A percentile compares a stretch with the other conserved stretches of the same genome.
Evolutionary conservation across 2,113 vertebrate species (phyloP).

Genomic region (Pelodiscus sinensis): DNA sequence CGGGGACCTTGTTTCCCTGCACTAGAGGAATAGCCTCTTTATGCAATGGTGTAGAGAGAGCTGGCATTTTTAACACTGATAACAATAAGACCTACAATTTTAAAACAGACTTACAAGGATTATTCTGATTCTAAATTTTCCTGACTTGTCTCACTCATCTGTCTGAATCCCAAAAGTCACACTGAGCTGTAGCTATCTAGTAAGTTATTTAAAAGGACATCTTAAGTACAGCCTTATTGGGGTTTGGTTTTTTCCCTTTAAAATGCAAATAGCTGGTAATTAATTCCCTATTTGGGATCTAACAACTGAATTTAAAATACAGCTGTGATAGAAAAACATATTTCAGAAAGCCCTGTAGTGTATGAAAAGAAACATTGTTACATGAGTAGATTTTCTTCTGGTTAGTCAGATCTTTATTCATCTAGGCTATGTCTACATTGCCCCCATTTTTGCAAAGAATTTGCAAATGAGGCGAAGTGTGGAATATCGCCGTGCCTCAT

Average conservation of each 20-base stretch:
- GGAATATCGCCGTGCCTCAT: no score
- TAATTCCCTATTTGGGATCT: slow-evolving; percentile 55
- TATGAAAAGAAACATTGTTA: background rate
- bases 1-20: background rate
- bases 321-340: slow-evolving; percentile 40
- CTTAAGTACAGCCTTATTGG: slow-evolving; percentile 30
- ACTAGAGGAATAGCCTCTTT: background rate
- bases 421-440: background rate
- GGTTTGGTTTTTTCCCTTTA: slow-evolving; percentile 60
- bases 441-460: no score
- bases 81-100: background rate
- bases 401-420: slow-evolving; percentile 28
- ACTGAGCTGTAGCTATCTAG: background rate
- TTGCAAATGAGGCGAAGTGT: no score
- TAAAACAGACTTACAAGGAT: background rate
- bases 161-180: background rate
- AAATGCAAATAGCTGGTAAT: slow-evolving; percentile 65
- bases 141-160: slow-evolving; percentile 1
- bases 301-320: slow-evolving; percentile 48
- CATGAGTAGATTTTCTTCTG: slow-evolving; percentile 2
- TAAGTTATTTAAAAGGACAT: slow-evolving; percentile 21
- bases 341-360: slow-evolving; percentile 38
- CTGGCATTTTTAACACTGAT: background rate
- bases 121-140: background rate
- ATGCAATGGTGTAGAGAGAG: background rate